Evolutionary conservation across 2,888 invertebrate species (phyloP), one percentile per base, ranked within the genome.

Genomic region (Psococerastis gibbosa): DNA sequence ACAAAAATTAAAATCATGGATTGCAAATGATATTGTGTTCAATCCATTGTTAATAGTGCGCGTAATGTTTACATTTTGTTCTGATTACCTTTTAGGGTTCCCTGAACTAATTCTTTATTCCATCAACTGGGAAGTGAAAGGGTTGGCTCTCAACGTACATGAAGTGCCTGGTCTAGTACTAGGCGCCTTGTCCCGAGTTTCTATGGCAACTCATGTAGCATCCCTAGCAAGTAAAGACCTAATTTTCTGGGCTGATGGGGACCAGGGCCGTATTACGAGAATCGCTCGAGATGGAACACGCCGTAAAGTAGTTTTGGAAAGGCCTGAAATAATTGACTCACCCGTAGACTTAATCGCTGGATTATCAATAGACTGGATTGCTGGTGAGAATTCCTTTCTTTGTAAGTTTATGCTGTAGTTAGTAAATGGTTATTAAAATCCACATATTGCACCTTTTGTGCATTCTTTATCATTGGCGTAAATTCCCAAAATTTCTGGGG

Each of bases 231-330:
- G 55, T 38, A 60, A 60, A 27, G 72, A 74, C 52, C 73, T 70
- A 56, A 63, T 88, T 41, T 84, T 78, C 63, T 88, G 85, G 85
- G 76, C 78, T 38, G 85, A 87, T 60, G 73, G 70, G 51, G 83
- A 83, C 56, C 73, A 74, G 47, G 81, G 81, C 38, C 68, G 71
- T 41, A 73, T 89, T 46, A 79, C 78, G 43, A 68, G 79, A 46
- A 78, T 80, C 51, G 73, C 72, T 54, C 70, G 85, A 41, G 87
- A 87, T 61, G 82, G 87, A 42, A 80, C 82, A 1, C 64, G 67
- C 13, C 64, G 82, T 18, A 64, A 73, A 52, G 66, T 68, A 2
- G 67, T 82, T 6, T 59, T 81, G 2, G 69, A 70, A 50, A 71
- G 70, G 43, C 60, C 67, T 22, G 73, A 73, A 52, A 67, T 68